Percentiles rank a stretch among this genome's conserved stretches.
These are phyloP conservation scores for Podiceps cristatus DNA, from an alignment of 2,113 vertebrate species.

Conservation along the genomic window DNA sequence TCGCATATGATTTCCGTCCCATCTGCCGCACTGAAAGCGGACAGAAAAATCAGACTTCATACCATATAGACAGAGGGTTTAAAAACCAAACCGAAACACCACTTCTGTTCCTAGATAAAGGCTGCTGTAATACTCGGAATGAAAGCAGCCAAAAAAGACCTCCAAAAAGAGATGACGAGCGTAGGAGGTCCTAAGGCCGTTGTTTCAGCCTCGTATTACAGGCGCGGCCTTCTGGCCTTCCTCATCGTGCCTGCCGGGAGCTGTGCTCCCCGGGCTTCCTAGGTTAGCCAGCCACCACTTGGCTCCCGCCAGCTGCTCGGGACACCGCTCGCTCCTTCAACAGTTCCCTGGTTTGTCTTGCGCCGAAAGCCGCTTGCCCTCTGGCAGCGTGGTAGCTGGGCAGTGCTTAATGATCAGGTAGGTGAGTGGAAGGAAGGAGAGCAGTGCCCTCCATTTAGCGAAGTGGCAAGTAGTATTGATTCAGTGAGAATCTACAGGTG, in stretches of 20 bases:
- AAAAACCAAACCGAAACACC: not conserved
- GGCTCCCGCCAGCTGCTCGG: rapidly evolving
- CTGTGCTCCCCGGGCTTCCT: not conserved
- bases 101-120: not conserved
- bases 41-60: not conserved
- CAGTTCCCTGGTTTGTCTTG: rapidly evolving
- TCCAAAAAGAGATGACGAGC: not conserved
- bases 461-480: not conserved
- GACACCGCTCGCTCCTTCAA: not conserved
- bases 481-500: not conserved
- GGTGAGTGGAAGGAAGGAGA: not conserved
- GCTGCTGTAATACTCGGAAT: not conserved
- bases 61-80: not conserved
- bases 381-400: not conserved
- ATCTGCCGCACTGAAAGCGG: not conserved
- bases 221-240: rapidly evolving
- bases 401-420: not conserved
- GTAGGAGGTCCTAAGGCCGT: not conserved
- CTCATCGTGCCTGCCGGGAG: not conserved
- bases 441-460: not conserved
- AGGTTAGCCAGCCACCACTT: not conserved
- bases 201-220: not conserved
- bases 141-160: not conserved
- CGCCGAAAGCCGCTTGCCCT: not conserved
- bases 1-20: not conserved